Evolutionary conservation across 1,140 invertebrate genomes (phyloP), one percentile per base, ranked within the genome.

Genomic region (Phymastichus coffea): DNA sequence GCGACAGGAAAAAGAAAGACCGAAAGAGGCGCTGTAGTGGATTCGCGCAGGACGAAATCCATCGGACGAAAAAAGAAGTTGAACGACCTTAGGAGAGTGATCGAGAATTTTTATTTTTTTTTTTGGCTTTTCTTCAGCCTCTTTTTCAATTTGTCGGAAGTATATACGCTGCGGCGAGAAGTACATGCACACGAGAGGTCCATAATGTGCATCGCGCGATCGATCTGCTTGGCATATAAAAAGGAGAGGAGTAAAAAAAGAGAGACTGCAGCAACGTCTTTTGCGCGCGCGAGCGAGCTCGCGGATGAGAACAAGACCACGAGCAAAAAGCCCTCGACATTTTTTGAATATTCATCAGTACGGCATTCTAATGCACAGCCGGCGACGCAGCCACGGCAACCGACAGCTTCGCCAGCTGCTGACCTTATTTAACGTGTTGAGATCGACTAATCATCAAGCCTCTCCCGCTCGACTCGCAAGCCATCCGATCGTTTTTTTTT

Each of bases 281-380:
- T 63, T 26, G 48, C 23, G 28, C n/a, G 40, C n/a, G 15, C 49
- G 43, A 40, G 41, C 37, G 6, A 15, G 20, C 40, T 6, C 44
- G 58, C 52, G 48, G 60, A 58, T 28, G 35, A 62, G 49, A 48
- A 54, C 37, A 61, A 33, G 44, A 49, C 26, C 49, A 35, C n/a
- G n/a, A 35, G 67, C 68, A 70, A 71, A 73, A 75, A 72, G 63
- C 67, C 59, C 70, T 72, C 58, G 61, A 72, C 58, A 60, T 28
- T 48, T 48, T 71, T 73, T 78, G 75, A 79, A 79, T 79, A 79
- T 79, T 79, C 77, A 79, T 70, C 60, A 73, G 71, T 66, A n/a
- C 68, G 66, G 56, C 69, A 64, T 66, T 63, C 56, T 61, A 67
- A 67, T 64, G 63, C 66, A 43, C 61, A 65, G 17, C 15, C 35